Conservation (phyloP, 2,888 invertebrate genomes). For the Harpalus rubripes region DNA sequence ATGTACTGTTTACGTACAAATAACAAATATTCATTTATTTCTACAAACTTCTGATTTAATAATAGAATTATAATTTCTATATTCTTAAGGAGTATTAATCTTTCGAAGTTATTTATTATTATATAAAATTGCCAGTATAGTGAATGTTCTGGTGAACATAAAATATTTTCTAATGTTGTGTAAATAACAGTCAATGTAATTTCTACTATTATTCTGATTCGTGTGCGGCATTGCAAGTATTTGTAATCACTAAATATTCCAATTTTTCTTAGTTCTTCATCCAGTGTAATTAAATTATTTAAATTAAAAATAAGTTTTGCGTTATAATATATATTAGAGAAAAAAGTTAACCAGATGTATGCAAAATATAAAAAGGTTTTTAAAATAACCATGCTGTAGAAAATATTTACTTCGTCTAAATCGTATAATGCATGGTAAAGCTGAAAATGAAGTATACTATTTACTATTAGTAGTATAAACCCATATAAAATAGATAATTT, state of each 20-base stretch:
- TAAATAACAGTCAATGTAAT: neutral
- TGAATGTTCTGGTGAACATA: neutral
- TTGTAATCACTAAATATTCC: slow-evolving; percentile 34
- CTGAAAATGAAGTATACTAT: neutral
- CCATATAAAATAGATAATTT: slow-evolving; percentile 34
- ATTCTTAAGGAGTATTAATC: neutral
- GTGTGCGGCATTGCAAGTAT: neutral
- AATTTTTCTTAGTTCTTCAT: slow-evolving; percentile 2
- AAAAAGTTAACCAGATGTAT: slow-evolving; percentile 2
- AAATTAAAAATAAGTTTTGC: neutral
- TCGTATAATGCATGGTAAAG: neutral
- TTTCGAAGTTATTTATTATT: slow-evolving; percentile 1
- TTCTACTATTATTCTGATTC: neutral
- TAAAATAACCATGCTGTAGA: neutral
- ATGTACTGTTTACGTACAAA: neutral
- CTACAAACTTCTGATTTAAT: neutral
- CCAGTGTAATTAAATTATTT: slow-evolving; percentile 3
- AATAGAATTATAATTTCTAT: slow-evolving; percentile 1
- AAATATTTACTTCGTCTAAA: neutral
- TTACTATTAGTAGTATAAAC: slow-evolving; percentile 9
- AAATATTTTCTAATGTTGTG: neutral
- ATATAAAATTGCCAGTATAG: neutral
- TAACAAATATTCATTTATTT: slow-evolving; percentile 10
- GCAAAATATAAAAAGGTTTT: slow-evolving; percentile 14
- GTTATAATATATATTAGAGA: slow-evolving; percentile 12